Evolutionary conservation across 2,113 vertebrate genomes (phyloP), one percentile per base, ranked within the genome.

Genomic region (Colius striatus): DNA sequence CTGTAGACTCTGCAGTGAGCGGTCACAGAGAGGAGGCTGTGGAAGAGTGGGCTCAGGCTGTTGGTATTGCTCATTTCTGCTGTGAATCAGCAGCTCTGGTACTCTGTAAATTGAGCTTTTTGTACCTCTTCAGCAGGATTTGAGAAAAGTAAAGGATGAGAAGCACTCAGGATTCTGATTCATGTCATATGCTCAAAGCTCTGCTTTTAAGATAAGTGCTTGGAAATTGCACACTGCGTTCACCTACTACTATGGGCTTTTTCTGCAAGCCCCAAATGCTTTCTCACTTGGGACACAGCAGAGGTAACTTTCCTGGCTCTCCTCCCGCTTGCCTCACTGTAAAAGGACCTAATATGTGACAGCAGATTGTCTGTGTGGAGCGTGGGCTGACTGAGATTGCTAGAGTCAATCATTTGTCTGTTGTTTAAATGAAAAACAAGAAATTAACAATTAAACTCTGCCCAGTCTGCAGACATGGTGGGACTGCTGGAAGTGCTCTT

Each of bases 121-220:
- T 53, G 45, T 53, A 36, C 32, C 54, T n/a, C 25, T 91, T 50
- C 71, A 65, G 77, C 26, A 79, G 80, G 53, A 57, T 63, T 53
- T 61, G 70, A 84, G 89, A 18, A 50, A 81, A 89, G 57, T 9
- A 68, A 87, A 58, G 70, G 57, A 36, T 61, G 75, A 84, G 86
- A 70, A 62, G 53, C 6, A 6, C 66, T 90, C 74, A 72, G 87
- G 84, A 61, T 87, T 45, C 57, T 75, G 73, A 81, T 87, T 89
- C 75, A 78, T n/a, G 80, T 14, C 6, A 0, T 50, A 30, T 27
- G 18, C 38, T 74, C 61, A 67, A 62, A 63, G 48, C 73, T 75
- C 68, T 55, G 68, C 68, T 90, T 88, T 92, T 66, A 55, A 80
- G 88, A 3, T 14, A 32, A 70, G 80, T 75, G 32, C 74, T 88